Conservation (phyloP, 2,888 invertebrate genomes). For the Hesperia comma region DNA sequence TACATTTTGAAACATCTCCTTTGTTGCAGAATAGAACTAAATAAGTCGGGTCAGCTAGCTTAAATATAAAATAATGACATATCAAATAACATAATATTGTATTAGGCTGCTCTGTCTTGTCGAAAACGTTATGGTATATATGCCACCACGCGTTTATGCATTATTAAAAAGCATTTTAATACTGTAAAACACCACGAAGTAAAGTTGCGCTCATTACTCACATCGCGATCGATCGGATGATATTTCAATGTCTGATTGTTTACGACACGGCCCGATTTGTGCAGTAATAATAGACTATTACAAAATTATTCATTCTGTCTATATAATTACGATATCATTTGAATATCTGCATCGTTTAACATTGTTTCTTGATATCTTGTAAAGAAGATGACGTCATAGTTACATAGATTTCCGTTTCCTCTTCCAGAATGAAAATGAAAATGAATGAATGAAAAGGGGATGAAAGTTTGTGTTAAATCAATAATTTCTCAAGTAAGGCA, state of each 20-base stretch:
- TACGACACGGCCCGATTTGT: slow-evolving; percentile 11
- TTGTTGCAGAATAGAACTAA: no score
- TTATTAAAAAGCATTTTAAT: background rate
- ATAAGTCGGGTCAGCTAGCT: no score
- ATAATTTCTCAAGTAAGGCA: no score
- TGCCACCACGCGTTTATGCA: background rate
- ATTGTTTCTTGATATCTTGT: background rate
- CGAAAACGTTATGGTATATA: no score
- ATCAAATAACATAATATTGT: no score
- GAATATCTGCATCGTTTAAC: background rate
- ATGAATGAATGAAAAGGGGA: no score
- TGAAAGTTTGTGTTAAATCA: no score
- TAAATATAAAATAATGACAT: no score
- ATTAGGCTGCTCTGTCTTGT: no score
- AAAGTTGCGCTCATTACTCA: slow-evolving; percentile 7
- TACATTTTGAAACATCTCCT: no score
- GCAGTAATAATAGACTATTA: slow-evolving; percentile 14
- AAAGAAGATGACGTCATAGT: background rate
- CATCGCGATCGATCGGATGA: slow-evolving; percentile 20
- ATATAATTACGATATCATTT: slow-evolving; percentile 13
- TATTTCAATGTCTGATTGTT: slow-evolving; percentile 29
- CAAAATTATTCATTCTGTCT: slow-evolving; percentile 10
- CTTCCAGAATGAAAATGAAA: no score
- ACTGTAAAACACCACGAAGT: background rate
- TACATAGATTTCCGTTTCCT: no score